Evolutionary conservation across 2,113 vertebrate genomes (phyloP), one percentile per base, ranked within the genome.

Genomic region (Patagioenas fasciata): DNA sequence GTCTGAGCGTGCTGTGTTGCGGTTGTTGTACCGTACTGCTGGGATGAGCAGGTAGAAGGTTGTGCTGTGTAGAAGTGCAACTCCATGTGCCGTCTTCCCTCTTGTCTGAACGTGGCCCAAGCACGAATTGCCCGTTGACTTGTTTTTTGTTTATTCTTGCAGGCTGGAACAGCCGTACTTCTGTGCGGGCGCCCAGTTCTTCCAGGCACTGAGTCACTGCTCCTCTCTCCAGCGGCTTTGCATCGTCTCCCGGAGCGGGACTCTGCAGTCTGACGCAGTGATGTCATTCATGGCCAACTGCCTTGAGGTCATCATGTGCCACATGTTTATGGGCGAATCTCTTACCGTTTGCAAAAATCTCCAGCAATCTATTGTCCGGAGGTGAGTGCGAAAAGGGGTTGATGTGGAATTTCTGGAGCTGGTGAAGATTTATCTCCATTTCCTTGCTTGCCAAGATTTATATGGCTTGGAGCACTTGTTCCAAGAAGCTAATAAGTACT

Each of bases 101-200:
- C 38, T 40, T 32, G 70, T 32, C 53, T 74, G 44, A 69, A 87
- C 80, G 38, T 1, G 0, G 9, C 73, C 56, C n/a, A 10, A 50
- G n/a, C 40, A 2, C 47, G 61, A 79, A 44, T 80, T 42, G 61
- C 83, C 82, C 67, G 11, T 53, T 80, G 95, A 88, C 40, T 71
- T 86, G 65, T 21, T 66, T 89, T 71, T 60, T 93, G 36, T 96
- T 85, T 95, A 23, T 83, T 29, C 88, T 82, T 11, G 6, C 96
- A 99, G 99, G 97, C 98, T 99, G 62, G 99, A 99, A 96, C 99
- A 99, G 98, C 99, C 99, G 1, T 99, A 99, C 94, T 98, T 99
- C 96, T 99, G 97, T 5, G 99, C 99, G 25, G 99, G 98, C 1
- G 74, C 97, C 0, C 97, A 98, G 65, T 99, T 99, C 98, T 99